Evolutionary conservation across 2,888 invertebrate species (phyloP).

Genomic region (Cantharis rufa): DNA sequence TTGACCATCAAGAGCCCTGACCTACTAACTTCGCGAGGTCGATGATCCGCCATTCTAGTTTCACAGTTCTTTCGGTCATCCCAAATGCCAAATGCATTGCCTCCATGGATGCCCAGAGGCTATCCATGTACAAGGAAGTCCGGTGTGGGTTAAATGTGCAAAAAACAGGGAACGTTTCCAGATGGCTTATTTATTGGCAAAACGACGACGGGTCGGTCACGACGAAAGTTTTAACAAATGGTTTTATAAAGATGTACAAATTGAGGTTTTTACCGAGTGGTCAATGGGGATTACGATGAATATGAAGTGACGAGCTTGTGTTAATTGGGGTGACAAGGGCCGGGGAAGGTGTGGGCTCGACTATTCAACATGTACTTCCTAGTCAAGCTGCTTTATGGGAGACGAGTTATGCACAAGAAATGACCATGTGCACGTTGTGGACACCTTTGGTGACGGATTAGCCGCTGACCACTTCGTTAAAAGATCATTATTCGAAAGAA

Average conservation of each 20-base stretch:
- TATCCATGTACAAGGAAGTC: conserved; percentile 36
- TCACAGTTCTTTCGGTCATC: conserved; percentile 47
- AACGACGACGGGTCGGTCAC: background rate
- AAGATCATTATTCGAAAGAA: conserved; percentile 22
- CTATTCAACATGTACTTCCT: conserved; percentile 36
- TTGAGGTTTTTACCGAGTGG: conserved; percentile 36
- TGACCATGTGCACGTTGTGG: conserved; percentile 31
- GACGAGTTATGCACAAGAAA: conserved; percentile 34
- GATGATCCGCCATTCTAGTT: conserved; percentile 57
- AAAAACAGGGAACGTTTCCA: conserved; percentile 5
- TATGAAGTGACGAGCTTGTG: conserved; percentile 49
- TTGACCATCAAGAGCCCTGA: conserved; percentile 56
- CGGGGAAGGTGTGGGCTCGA: conserved; percentile 35
- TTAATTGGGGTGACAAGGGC: conserved; percentile 54
- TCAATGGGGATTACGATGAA: conserved; percentile 47
- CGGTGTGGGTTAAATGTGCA: conserved; percentile 15
- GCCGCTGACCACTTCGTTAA: conserved; percentile 37
- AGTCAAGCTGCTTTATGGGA: conserved; percentile 34
- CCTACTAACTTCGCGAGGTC: conserved; percentile 57
- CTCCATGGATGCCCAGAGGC: conserved; percentile 28
- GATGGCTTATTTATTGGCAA: conserved; percentile 11
- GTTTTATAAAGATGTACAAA: conserved; percentile 51
- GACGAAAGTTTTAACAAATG: conserved; percentile 47
- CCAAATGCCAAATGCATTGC: conserved; percentile 38
- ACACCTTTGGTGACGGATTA: conserved; percentile 39